Percentiles rank a stretch among this genome's conserved stretches.
Conservation (phyloP, 2,888 invertebrate species). For the Epirrita christyi region DNA sequence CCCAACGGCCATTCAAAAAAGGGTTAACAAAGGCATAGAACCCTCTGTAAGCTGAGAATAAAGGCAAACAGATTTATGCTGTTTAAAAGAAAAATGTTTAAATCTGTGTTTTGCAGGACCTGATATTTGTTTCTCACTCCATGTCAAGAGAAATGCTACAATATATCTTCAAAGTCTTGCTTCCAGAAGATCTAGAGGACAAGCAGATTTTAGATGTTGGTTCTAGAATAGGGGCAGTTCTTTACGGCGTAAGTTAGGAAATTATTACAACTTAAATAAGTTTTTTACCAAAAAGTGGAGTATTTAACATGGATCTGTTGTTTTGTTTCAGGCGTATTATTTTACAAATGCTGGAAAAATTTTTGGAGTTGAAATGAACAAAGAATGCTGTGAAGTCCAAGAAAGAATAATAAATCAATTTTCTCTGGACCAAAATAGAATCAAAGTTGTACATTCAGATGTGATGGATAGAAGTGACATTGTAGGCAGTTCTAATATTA, state of each 20-base stretch:
- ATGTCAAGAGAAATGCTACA: constrained; percentile 84
- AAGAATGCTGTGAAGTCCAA: constrained; percentile 87
- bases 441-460: constrained; percentile 85
- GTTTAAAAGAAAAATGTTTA: not conserved
- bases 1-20: no score
- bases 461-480: constrained; percentile 82
- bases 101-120: constrained; percentile 59
- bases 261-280: not conserved
- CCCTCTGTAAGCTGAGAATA: no score
- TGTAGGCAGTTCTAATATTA: constrained; percentile 83
- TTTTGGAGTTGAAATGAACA: constrained; percentile 89
- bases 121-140: constrained; percentile 88
- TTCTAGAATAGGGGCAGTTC: constrained; percentile 88
- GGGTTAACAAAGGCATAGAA: no score
- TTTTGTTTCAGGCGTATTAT: constrained; percentile 83
- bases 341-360: constrained; percentile 84
- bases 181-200: constrained; percentile 84
- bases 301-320: no score
- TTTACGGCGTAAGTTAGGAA: constrained; percentile 86
- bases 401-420: constrained; percentile 82
- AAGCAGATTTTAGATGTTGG: constrained; percentile 88
- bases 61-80: not conserved
- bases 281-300: no score
- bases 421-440: constrained; percentile 73
- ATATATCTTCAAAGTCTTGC: constrained; percentile 86